phyloP scores from a whole-genome alignment of 2,888 invertebrate species.

The Nomada fabriciana region DNA sequence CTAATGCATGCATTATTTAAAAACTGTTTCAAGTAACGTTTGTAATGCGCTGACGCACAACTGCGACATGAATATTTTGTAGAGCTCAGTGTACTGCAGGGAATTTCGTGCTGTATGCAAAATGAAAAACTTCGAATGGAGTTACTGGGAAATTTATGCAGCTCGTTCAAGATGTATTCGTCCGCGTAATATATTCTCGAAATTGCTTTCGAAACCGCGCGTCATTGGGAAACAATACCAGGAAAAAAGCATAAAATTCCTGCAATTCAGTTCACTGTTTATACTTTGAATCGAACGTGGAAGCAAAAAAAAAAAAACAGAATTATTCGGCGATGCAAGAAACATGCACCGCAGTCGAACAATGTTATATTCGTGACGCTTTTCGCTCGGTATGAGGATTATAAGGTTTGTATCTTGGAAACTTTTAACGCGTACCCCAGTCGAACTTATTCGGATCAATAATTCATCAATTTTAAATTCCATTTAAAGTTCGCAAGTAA shows the following conservation, averaged over 20 bases:
- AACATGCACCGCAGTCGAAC: neutral
- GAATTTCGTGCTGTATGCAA: constrained; percentile 14
- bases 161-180: constrained; percentile 10
- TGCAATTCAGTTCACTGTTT: neutral
- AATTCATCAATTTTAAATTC: constrained; percentile 45
- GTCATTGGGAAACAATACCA: neutral
- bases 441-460: constrained; percentile 34
- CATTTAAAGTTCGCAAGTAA: constrained; percentile 35
- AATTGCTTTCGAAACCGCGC: neutral
- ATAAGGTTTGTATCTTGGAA: constrained; percentile 9
- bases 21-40: constrained; percentile 16
- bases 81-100: no score
- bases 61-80: constrained; percentile 17
- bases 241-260: neutral
- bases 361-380: neutral
- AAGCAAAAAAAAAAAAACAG: neutral
- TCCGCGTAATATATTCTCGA: constrained; percentile 10
- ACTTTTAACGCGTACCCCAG: constrained; percentile 18
- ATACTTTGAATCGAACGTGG: neutral
- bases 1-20: constrained; percentile 38
- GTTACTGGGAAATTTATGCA: constrained; percentile 10
- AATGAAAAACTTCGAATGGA: constrained; percentile 8
- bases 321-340: neutral
- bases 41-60: constrained; percentile 12
- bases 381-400: constrained; percentile 22